Evolutionary conservation across 2,888 invertebrate genomes (phyloP), one percentile per base, ranked within the genome.

Genomic region (Ennomos erosarius): DNA sequence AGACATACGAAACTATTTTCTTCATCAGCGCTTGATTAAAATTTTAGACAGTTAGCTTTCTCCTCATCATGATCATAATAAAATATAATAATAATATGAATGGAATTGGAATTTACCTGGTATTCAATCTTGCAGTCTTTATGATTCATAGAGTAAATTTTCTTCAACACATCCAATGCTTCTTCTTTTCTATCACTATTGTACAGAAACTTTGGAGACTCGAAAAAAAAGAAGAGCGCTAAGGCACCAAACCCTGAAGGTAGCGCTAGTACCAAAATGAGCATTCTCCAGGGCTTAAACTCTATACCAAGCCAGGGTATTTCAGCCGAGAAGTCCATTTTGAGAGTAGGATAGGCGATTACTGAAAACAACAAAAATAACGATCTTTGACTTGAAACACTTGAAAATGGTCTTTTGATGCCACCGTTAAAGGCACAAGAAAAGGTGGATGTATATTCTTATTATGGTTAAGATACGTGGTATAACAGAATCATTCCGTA

Each of bases 201-300:
- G 12, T 95, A 92, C 51, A 95, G 87, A 78, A 95, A 97, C 79
- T 96, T 96, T 0, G 97, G 97, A 54, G 96, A 97, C 79, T 97
- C 97, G 0, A 96, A 95, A 72, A 95, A 92, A 63, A 91, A 90
- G 42, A 91, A 85, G 10, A 95, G 87, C 8, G 94, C 92, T 0
- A 94, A 11, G 0, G 94, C 94, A 49, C 96, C 94, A 0, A 95
- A 42, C 0, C 89, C 90, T 9, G 82, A 76, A 0, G 91, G 91
- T 10, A 91, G 39, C 0, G 90, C 85, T 39, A 89, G 70, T 0
- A 86, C 76, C 0, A 95, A 90, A 26, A 96, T 84, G 50, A 96
- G 94, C 10, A 97, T 75, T 45, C 97, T 92, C 97, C 97, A 97
- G 0, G 97, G 95, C 58, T 94, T 93, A 73, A 95, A 94, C 8